Conservation (phyloP, 1,140 invertebrate species). For the Calliphora vicina region DNA sequence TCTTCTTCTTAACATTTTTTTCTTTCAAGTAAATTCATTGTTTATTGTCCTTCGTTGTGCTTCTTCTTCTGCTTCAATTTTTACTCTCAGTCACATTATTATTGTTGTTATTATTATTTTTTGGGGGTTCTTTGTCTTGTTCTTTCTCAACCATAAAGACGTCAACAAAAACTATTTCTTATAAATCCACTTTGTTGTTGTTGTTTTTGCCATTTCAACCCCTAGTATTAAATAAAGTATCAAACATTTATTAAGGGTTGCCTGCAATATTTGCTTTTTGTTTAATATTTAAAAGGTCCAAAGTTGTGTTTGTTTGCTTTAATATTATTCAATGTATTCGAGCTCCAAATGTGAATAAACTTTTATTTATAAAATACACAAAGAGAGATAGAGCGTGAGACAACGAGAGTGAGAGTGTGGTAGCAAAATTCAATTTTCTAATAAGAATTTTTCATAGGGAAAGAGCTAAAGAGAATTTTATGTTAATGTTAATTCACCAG, state of each 20-base stretch:
- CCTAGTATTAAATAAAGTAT: background rate
- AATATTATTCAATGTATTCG: background rate
- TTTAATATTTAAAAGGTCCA: background rate
- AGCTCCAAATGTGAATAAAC: background rate
- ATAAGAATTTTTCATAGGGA: background rate
- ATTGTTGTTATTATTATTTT: background rate
- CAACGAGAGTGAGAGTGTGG: background rate
- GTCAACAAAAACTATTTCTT: background rate
- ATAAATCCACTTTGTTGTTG: background rate
- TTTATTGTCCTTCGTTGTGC: background rate
- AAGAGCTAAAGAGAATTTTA: constrained; percentile 2
- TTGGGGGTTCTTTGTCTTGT: too few species aligned
- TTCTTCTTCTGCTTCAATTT: background rate
- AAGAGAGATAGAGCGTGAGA: background rate
- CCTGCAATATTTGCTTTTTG: background rate
- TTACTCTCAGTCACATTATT: background rate
- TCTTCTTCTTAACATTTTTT: background rate
- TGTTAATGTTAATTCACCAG: background rate
- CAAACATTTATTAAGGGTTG: background rate
- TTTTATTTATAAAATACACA: background rate
- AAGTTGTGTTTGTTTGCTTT: background rate
- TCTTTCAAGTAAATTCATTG: background rate
- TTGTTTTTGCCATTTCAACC: background rate
- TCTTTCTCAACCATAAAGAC: background rate
- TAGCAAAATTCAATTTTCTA: background rate